These are phyloP conservation scores for Miltochrista miniata DNA, from an alignment of 2,888 invertebrate genomes.

Conservation along the genomic window DNA sequence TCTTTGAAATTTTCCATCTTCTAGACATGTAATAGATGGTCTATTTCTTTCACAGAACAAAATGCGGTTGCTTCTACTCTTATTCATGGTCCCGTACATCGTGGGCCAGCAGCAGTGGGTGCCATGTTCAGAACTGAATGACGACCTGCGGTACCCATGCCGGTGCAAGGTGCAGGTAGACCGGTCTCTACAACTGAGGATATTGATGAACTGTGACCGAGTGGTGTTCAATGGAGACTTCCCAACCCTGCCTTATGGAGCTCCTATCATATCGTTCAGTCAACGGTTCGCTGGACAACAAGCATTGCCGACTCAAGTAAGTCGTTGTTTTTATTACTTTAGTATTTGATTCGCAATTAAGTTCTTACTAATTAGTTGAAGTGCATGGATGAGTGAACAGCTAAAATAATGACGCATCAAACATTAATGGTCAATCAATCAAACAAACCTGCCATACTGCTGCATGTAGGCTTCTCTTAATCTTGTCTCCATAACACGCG, in stretches of 20 bases:
- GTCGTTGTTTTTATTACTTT: slow-evolving; percentile 20
- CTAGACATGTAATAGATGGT: background rate
- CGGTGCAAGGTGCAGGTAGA: slow-evolving; percentile 81
- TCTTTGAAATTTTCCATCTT: too few relatives aligned
- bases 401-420: too few relatives aligned
- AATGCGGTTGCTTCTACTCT: slow-evolving; percentile 66
- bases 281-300: slow-evolving; percentile 93
- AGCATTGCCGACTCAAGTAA: slow-evolving; percentile 89
- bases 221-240: slow-evolving; percentile 92
- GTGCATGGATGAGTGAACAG: too few relatives aligned
- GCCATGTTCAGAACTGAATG: slow-evolving; percentile 90
- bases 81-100: slow-evolving; percentile 55
- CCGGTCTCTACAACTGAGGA: slow-evolving; percentile 70
- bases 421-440: too few relatives aligned
- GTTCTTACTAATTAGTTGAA: too few relatives aligned
- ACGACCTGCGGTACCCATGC: slow-evolving; percentile 90
- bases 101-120: slow-evolving; percentile 81
- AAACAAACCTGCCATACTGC: too few relatives aligned
- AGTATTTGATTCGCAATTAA: too few relatives aligned
- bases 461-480: too few relatives aligned
- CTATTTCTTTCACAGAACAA: slow-evolving; percentile 49
- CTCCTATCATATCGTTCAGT: slow-evolving; percentile 91
- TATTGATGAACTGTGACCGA: slow-evolving; percentile 92
- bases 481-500: too few relatives aligned
- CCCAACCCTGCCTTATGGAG: slow-evolving; percentile 89